Percentiles rank a stretch among this genome's conserved stretches.
These are phyloP conservation scores for Sinocyclocheilus grahami DNA, from an alignment of 2,113 vertebrate genomes.

Conservation along the genomic window DNA sequence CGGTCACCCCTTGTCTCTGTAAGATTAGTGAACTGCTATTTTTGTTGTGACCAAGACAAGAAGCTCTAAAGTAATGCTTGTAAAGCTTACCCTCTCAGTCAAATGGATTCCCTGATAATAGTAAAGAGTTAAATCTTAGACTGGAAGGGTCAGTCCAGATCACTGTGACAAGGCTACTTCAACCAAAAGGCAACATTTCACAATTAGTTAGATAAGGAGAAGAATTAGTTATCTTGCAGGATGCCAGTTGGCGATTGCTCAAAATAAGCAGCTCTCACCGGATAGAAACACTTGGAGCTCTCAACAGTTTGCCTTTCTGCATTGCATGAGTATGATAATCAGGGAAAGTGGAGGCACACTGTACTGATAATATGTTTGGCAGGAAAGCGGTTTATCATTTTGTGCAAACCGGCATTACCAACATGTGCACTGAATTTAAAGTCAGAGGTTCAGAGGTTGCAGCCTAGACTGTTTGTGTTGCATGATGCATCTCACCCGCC, in stretches of 20 bases:
- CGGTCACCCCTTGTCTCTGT: background rate
- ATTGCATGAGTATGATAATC: conserved; percentile 48
- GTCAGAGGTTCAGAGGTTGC: conserved; percentile 2
- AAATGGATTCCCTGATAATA: conserved; percentile 10
- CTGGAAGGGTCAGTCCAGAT: background rate
- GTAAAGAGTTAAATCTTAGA: conserved; percentile 5
- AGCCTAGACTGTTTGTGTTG: background rate
- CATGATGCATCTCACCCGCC: background rate
- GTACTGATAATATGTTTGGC: conserved; percentile 59
- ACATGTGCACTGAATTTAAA: conserved; percentile 41
- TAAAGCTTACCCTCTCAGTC: background rate
- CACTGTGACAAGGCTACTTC: conserved; percentile 25
- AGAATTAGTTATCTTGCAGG: conserved; percentile 56
- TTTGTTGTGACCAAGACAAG: conserved; percentile 19
- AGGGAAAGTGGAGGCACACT: conserved; percentile 44
- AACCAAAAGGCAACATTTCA: conserved; percentile 3
- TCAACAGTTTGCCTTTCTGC: conserved; percentile 56
- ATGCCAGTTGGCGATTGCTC: conserved; percentile 47
- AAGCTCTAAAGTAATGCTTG: background rate
- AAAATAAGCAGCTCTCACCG: conserved; percentile 45
- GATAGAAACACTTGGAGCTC: conserved; percentile 44
- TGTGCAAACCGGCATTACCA: conserved; percentile 14
- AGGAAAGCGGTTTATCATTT: conserved; percentile 34
- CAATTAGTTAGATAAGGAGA: conserved; percentile 53
- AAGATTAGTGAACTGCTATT: background rate